Base-by-base conservation (phyloP, 2,888 invertebrate species). In the Vanessa cardui region DNA sequence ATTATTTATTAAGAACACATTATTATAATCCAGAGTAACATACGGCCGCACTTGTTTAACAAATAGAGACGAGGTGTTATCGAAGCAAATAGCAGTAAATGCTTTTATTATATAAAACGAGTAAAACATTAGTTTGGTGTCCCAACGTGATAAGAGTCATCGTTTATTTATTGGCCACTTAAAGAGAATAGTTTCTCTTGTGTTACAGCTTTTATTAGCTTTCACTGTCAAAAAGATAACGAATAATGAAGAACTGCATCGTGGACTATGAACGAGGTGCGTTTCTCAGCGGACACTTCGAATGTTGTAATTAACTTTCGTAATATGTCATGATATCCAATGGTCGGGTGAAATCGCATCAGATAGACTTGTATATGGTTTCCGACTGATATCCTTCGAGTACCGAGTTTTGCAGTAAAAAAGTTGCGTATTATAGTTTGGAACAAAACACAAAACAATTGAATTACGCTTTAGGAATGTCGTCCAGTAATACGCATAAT, bases 111-210 rank as follows among this genome's bases (percentile, higher is more conserved):
- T 66, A 54, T 31, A 31, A 67, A 59, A 46, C 50, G 59, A 20
- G 58, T 58, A 49, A 52, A 64, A 52, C 62, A 69, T 59, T 52
- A 65, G 12, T 46, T 49, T 49, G 52, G 26, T 52, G 65, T 45
- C 65, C 15, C 12, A 44, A 21, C 39, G 54, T 39, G 69, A 69
- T 65, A 64, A 56, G 49, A 45, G 62, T 47, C 56, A 62, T 61
- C 62, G 26, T 39, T 62, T 45, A 59, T 65, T 69, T 62, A 66
- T 66, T 59, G 62, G 46, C 49, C 69, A 66, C 56, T 66, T 60
- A 69, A 59, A 49, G 54, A 52, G 26, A 52, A 66, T 63, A 56
- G 59, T 56, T 59, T 66, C 26, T 69, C 49, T 45, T 69, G 69
- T 56, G 54, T 46, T 62, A 66, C 60, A 56, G 54, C 50, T 62